These are phyloP conservation scores for Tachyglossus aculeatus DNA, from an alignment of 2,797 vertebrate genomes.

Conservation along the genomic window DNA sequence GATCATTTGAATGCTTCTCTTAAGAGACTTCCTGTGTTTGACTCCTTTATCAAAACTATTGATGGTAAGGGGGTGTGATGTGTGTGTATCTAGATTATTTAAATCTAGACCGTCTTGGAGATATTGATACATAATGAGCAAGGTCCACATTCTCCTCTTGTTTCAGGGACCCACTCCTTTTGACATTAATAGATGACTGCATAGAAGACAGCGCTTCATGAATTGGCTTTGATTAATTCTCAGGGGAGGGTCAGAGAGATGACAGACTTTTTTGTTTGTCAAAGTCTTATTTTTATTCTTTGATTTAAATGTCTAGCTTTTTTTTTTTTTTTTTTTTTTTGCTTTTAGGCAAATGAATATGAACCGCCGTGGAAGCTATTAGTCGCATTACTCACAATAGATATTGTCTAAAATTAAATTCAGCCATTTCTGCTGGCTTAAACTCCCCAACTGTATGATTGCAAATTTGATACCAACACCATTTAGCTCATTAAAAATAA, in stretches of 20 bases:
- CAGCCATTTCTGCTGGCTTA: slow-evolving; percentile 32
- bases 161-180: too few relatives aligned
- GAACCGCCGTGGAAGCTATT: slow-evolving; percentile 11
- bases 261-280: accelerated
- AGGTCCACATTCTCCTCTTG: too few relatives aligned
- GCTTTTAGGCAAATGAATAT: slow-evolving; percentile 41
- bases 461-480: slow-evolving; percentile 53
- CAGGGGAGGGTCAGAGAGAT: not conserved
- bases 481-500: slow-evolving; percentile 66
- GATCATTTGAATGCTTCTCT: too few relatives aligned
- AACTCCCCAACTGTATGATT: slow-evolving; percentile 19
- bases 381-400: slow-evolving; percentile 26
- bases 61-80: too few relatives aligned
- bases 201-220: not conserved
- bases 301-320: slow-evolving; percentile 12
- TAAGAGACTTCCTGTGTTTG: too few relatives aligned
- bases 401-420: slow-evolving; percentile 61
- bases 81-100: too few relatives aligned
- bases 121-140: too few relatives aligned
- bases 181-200: not conserved
- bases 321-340: slow-evolving; percentile 39
- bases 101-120: too few relatives aligned
- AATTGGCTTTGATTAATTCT: not conserved
- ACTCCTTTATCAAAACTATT: too few relatives aligned
- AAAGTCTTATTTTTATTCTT: not conserved